phyloP scores from a whole-genome alignment of 2,113 vertebrate species.

The Pseudolaguvia tuberculata region DNA sequence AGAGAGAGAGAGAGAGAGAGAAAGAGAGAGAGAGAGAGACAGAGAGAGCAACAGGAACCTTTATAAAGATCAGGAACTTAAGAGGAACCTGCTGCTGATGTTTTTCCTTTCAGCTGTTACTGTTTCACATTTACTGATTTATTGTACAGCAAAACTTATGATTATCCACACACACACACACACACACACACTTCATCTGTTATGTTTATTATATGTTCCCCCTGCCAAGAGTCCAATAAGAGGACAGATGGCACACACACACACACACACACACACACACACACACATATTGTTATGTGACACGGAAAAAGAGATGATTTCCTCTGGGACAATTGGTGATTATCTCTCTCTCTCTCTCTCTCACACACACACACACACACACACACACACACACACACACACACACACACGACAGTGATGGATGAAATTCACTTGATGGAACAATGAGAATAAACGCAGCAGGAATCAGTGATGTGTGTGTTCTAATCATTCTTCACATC shows the following conservation, averaged over 20 bases:
- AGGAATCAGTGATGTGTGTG: conserved; percentile 23
- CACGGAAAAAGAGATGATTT: conserved; percentile 86
- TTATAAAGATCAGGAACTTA: no score
- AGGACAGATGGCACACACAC: conserved; percentile 61
- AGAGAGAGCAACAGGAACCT: no score
- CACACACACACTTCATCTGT: conserved; percentile 80
- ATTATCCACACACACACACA: conserved; percentile 62
- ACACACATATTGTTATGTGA: conserved; percentile 68
- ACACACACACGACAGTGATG: conserved; percentile 31
- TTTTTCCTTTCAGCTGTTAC: no score
- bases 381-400: conserved; percentile 30
- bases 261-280: conserved; percentile 43
- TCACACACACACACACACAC: conserved; percentile 23
- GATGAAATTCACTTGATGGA: conserved; percentile 45
- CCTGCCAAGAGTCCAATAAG: conserved; percentile 67
- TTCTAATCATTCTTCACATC: neutral
- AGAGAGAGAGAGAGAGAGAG: neutral
- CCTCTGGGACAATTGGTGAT: conserved; percentile 82
- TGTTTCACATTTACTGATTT: no score
- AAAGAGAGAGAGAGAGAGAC: no score
- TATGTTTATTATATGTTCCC: conserved; percentile 78
- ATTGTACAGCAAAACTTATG: neutral
- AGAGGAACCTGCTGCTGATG: no score
- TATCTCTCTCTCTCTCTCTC: no score
- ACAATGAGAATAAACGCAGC: conserved; percentile 22